Percentiles rank a stretch among this genome's conserved stretches.
phyloP scores from a whole-genome alignment of 2,797 vertebrate species.

The Iguana delicatissima region DNA sequence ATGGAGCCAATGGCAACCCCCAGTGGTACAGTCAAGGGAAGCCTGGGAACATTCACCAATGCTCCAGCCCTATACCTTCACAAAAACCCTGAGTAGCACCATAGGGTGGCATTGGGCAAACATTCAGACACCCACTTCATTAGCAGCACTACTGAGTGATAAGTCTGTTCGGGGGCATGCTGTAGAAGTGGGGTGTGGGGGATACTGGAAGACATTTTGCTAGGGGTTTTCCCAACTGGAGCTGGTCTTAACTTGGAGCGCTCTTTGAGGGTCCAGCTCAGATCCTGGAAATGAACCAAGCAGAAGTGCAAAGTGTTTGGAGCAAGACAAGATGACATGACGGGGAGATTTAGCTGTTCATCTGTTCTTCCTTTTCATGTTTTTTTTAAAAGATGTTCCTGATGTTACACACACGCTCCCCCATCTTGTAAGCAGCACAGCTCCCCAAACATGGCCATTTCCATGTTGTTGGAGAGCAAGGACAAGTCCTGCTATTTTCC shows the following conservation, averaged over 20 bases:
- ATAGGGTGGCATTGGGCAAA: no score
- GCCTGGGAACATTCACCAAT: neutral
- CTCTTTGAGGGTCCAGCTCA: neutral
- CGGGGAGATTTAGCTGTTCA: no score
- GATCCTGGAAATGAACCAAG: neutral
- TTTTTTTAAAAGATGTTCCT: neutral
- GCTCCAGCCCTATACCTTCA: no score
- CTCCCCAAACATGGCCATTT: no score
- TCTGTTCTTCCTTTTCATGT: neutral
- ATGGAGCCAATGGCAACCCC: neutral
- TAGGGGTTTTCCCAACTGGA: neutral
- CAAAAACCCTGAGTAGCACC: neutral
- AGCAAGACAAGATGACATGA: neutral
- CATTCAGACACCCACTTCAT: neutral
- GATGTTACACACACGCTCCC: no score
- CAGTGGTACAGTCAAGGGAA: neutral
- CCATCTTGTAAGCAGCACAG: no score
- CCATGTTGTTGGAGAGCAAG: no score
- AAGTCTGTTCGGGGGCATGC: no score
- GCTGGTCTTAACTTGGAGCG: neutral
- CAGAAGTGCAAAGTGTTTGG: neutral
- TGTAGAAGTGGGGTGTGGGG: neutral
- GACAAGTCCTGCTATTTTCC: no score
- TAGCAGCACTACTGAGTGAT: neutral
- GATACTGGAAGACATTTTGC: neutral